Conservation (phyloP, 2,888 invertebrate genomes). For the Prosapia bicincta region DNA sequence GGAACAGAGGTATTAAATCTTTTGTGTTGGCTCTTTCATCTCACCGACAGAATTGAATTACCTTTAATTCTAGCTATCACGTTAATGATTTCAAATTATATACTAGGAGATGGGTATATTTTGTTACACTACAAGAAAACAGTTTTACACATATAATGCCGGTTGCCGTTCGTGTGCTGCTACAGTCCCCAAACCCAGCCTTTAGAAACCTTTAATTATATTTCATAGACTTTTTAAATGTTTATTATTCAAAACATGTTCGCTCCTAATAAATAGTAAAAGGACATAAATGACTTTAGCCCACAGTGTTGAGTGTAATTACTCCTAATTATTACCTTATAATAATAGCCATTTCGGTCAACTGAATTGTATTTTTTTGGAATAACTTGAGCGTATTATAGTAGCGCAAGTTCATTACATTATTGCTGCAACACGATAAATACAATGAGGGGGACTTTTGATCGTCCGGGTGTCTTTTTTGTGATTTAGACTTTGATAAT, state of each 20-base stretch:
- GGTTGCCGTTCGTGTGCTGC: neutral
- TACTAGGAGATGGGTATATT: conserved; percentile 21
- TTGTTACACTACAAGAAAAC: neutral
- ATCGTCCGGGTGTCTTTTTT: neutral
- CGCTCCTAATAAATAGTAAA: conserved; percentile 27
- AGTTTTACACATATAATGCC: neutral
- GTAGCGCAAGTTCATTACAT: neutral
- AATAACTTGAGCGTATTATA: neutral
- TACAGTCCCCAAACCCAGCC: neutral
- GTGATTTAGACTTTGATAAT: neutral
- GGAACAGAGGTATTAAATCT: neutral
- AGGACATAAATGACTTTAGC: neutral
- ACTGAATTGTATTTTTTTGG: neutral
- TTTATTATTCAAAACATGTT: conserved; percentile 25
- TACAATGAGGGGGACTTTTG: neutral
- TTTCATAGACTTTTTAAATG: conserved; percentile 15
- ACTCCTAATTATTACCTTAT: neutral
- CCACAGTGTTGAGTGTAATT: neutral
- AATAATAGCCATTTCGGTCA: neutral
- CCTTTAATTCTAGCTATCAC: conserved; percentile 18
- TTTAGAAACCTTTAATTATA: conserved; percentile 15
- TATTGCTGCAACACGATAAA: neutral
- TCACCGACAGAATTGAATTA: conserved; percentile 20
- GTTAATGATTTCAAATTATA: conserved; percentile 24
- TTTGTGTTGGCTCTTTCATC: conserved; percentile 16